phyloP scores from a whole-genome alignment of 2,113 vertebrate genomes.

The Riparia riparia region DNA sequence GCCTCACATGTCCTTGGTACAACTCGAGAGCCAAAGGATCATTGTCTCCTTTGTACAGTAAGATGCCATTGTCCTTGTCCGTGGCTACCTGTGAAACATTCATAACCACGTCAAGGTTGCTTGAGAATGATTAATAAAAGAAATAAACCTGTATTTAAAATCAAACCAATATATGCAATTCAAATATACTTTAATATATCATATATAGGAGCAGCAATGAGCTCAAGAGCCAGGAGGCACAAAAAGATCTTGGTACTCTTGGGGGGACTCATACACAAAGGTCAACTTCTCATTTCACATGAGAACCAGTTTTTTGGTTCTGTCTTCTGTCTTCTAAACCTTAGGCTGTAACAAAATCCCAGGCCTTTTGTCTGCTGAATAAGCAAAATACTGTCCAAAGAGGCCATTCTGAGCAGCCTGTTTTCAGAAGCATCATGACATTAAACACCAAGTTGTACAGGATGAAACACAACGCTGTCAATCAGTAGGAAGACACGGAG shows the following conservation, averaged over 20 bases:
- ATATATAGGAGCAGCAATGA: not conserved
- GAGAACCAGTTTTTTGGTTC: not conserved
- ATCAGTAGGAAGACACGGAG: not conserved
- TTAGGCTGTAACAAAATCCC: not conserved
- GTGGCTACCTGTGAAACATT: constrained; percentile 87
- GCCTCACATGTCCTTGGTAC: constrained; percentile 95
- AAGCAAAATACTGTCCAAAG: not conserved
- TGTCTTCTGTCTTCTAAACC: not conserved
- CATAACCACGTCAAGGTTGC: not conserved
- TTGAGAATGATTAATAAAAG: not conserved
- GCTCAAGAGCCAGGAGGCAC: not conserved
- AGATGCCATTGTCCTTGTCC: constrained; percentile 93
- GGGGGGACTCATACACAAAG: not conserved
- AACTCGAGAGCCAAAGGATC: constrained; percentile 95
- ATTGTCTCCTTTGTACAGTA: constrained; percentile 93
- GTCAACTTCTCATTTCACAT: not conserved
- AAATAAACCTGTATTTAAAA: not conserved
- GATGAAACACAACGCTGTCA: not conserved
- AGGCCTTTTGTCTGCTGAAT: not conserved
- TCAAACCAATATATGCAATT: not conserved
- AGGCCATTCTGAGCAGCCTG: not conserved
- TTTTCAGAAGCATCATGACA: not conserved
- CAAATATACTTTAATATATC: not conserved
- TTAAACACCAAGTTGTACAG: not conserved
- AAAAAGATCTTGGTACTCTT: not conserved